Evolutionary conservation across 2,797 vertebrate genomes (phyloP), one percentile per base, ranked within the genome.

Genomic region (Antennarius maculatus): DNA sequence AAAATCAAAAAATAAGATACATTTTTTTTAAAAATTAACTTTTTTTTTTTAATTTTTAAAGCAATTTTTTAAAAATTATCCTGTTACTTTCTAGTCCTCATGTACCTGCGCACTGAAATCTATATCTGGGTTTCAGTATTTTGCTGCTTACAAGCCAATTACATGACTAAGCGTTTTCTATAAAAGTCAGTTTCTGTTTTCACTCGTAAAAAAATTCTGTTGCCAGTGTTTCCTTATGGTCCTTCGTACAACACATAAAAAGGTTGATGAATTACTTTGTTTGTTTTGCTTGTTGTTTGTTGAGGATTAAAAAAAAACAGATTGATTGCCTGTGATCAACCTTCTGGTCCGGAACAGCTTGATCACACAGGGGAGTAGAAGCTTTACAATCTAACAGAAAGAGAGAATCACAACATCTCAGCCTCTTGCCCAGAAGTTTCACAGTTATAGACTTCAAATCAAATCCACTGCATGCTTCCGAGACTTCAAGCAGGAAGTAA

Each of bases 381-480:
- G 58, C 61, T 76, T 77, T 67, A 73, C 57, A 60, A 27, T 79
- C 52, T 78, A 79, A 69, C 62, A 74, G 65, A 76, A 56, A 69
- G 58, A 5, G 42, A 74, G 43, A 71, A 76, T 75, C 72, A 57
- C 67, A 66, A 56, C 73, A 67, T 75, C 77, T 66, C 76, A 46
- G 57, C 67, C 62, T 66, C 48, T 75, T 74, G 2, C 72, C 67
- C 71, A 68, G 80, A 29, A 27, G 47, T 65, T 71, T 74, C 70
- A 61, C 73, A 69, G 74, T 71, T 80, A 77, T 74, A 70, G 63
- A 77, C 88, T 82, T 83, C 69, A 87, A 86, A 86, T 86, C 79
- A 83, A 87, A 88, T 47, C 76, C 68, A 65, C 39, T 54, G 67
- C 71, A 88, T 81, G 80, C 80, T 73, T 77, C 47, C 48, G 82